Conservation (phyloP, 2,113 vertebrate genomes). For the Alaudala cheleensis region DNA sequence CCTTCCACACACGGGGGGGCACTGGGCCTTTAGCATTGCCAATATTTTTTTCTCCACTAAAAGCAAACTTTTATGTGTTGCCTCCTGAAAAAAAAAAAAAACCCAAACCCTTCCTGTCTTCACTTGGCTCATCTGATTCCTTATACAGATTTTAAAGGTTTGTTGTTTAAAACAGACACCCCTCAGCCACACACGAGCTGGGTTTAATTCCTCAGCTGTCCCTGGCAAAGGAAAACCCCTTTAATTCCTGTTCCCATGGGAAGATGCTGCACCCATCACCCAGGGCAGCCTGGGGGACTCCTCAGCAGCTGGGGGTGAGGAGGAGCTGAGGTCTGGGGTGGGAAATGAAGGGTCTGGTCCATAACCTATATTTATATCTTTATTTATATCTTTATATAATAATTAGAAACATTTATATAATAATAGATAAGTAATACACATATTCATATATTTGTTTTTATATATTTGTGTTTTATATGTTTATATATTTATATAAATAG, state of each 20-base stretch:
- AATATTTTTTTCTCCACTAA: neutral
- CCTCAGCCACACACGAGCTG: neutral
- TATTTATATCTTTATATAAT: neutral
- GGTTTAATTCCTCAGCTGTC: neutral
- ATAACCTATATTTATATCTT: neutral
- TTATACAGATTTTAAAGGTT: neutral
- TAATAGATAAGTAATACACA: too few relatives aligned
- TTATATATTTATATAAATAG: neutral
- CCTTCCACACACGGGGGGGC: neutral
- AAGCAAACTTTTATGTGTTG: neutral
- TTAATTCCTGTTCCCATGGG: neutral
- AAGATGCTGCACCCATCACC: neutral
- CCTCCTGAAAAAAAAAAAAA: neutral
- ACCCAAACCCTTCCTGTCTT: neutral
- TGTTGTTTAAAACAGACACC: neutral
- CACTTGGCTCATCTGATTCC: neutral
- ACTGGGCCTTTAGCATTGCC: neutral
- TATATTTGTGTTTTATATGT: neutral
- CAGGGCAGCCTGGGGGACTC: rapidly evolving
- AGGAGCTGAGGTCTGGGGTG: neutral
- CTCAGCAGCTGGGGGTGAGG: neutral
- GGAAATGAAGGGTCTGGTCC: neutral
- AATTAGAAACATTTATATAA: neutral
- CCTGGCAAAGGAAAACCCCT: neutral
- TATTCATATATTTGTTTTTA: neutral